Evolutionary conservation across 1,140 invertebrate species (phyloP).

Genomic region (Lasaia peninsularis): DNA sequence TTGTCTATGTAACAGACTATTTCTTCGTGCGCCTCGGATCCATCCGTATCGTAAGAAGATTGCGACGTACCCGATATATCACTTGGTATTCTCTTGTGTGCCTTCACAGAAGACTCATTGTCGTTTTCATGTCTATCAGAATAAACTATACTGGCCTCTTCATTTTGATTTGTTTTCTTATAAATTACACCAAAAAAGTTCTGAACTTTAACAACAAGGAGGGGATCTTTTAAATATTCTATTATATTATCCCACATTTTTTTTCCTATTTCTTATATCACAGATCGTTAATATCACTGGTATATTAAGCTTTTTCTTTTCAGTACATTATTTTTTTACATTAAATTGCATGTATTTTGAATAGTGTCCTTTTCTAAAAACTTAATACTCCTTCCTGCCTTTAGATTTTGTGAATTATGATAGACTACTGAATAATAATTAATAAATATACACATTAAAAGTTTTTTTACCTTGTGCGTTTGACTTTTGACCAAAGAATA

Average conservation of each 20-base stretch:
- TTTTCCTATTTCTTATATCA: background rate
- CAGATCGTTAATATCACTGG: background rate
- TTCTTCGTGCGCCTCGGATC: slow-evolving; percentile 53
- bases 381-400: too few relatives aligned
- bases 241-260: slow-evolving; percentile 72
- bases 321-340: too few relatives aligned
- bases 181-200: slow-evolving; percentile 83
- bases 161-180: slow-evolving; percentile 45
- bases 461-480: too few relatives aligned
- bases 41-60: slow-evolving; percentile 56
- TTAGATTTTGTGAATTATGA: too few relatives aligned
- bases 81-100: slow-evolving; percentile 53
- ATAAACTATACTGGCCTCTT: slow-evolving; percentile 42
- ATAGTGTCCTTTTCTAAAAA: too few relatives aligned
- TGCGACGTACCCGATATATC: slow-evolving; percentile 57
- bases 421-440: too few relatives aligned
- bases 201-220: slow-evolving; percentile 84
- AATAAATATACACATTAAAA: too few relatives aligned
- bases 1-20: slow-evolving; percentile 80
- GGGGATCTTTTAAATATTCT: slow-evolving; percentile 82
- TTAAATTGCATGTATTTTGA: too few relatives aligned
- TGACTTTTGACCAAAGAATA: too few relatives aligned
- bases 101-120: slow-evolving; percentile 36
- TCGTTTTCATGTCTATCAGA: slow-evolving; percentile 45
- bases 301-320: background rate